Evolutionary conservation across 2,888 invertebrate species (phyloP).

Genomic region (Drosophila mettleri): DNA sequence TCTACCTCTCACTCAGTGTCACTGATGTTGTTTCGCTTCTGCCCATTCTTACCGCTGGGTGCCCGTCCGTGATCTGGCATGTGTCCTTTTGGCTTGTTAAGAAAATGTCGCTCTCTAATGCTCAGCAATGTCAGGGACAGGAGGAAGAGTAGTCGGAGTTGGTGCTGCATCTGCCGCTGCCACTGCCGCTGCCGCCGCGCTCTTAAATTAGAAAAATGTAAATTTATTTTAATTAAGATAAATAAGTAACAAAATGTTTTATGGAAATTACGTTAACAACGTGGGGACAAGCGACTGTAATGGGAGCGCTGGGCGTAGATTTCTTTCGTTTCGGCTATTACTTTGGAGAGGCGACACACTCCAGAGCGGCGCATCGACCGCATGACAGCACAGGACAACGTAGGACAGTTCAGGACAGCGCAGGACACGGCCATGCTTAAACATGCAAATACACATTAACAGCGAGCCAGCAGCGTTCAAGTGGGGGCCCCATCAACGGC

Average conservation of each 20-base stretch:
- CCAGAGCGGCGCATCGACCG: slow-evolving; percentile 49
- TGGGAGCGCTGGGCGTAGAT: slow-evolving; percentile 36
- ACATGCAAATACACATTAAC: slow-evolving; percentile 76
- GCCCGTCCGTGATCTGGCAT: slow-evolving; percentile 53
- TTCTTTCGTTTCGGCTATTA: slow-evolving; percentile 73
- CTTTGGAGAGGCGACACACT: slow-evolving; percentile 75
- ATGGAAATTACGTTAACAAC: slow-evolving; percentile 83
- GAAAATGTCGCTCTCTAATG: slow-evolving; percentile 80
- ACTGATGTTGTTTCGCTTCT: slow-evolving; percentile 60
- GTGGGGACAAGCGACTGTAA: slow-evolving; percentile 66
- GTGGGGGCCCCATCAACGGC: not conserved
- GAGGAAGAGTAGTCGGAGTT: slow-evolving; percentile 34
- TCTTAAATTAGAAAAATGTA: slow-evolving; percentile 84
- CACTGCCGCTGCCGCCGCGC: slow-evolving; percentile 62
- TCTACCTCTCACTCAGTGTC: slow-evolving; percentile 22
- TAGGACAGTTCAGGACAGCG: slow-evolving; percentile 28
- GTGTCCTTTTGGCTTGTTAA: slow-evolving; percentile 80
- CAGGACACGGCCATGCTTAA: slow-evolving; percentile 50
- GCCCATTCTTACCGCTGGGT: slow-evolving; percentile 9
- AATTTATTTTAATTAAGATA: slow-evolving; percentile 85
- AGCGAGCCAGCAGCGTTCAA: slow-evolving; percentile 23
- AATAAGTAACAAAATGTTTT: slow-evolving; percentile 84
- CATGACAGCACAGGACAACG: slow-evolving; percentile 46
- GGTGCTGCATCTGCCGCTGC: slow-evolving; percentile 21
- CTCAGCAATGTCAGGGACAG: slow-evolving; percentile 37